Evolutionary conservation across 1,140 invertebrate species (phyloP).

Genomic region (Fragariocoptes setiger): DNA sequence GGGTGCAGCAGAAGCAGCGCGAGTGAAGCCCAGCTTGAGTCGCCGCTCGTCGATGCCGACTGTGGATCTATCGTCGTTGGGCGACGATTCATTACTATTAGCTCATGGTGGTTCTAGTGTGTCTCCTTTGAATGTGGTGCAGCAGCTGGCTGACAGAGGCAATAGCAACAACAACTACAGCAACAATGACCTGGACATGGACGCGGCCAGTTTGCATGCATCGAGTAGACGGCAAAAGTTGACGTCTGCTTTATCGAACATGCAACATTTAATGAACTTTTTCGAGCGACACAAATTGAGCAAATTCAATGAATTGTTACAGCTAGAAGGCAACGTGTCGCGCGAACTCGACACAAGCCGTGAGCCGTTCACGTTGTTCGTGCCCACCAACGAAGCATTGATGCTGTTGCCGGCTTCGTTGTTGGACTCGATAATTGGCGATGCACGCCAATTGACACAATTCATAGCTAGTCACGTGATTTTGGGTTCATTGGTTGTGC

Average conservation of each 20-base stretch:
- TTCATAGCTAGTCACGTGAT: conserved; percentile 10
- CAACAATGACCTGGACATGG: neutral
- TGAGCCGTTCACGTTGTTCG: conserved; percentile 20
- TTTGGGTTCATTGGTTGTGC: conserved; percentile 3
- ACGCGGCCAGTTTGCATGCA: no score
- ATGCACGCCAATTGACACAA: conserved; percentile 6
- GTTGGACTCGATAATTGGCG: conserved; percentile 6
- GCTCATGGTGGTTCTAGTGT: no score
- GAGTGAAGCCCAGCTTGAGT: no score
- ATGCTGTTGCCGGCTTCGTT: conserved; percentile 6
- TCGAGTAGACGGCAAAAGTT: neutral
- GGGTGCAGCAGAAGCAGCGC: no score
- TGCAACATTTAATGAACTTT: neutral
- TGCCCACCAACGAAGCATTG: conserved; percentile 22
- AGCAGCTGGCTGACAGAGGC: neutral
- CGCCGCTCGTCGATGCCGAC: no score
- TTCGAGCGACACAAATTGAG: neutral
- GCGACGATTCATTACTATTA: no score
- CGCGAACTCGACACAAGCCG: neutral
- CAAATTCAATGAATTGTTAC: neutral
- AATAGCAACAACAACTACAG: neutral
- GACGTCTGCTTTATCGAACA: neutral
- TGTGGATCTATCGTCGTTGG: no score
- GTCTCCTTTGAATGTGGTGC: no score
- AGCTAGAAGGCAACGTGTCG: neutral